These are phyloP conservation scores for Encarsia formosa DNA, from an alignment of 2,888 invertebrate genomes.

Conservation along the genomic window DNA sequence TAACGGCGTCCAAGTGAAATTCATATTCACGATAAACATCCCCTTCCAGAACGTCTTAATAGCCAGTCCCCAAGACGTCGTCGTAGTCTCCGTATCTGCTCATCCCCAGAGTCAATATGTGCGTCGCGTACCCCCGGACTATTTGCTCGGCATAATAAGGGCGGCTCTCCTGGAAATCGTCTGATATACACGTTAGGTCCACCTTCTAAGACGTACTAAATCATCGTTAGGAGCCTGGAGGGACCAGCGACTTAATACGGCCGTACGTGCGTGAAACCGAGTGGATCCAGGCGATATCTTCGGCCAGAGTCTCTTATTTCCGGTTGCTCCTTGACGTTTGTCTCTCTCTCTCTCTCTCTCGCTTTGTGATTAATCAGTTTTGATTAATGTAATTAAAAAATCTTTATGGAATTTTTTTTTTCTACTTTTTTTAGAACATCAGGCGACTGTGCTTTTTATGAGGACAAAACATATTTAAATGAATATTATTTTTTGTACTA, in stretches of 20 bases:
- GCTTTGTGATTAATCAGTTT: too few species aligned
- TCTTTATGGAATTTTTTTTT: neutral
- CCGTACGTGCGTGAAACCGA: conserved; percentile 50
- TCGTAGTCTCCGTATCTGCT: too few species aligned
- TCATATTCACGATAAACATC: too few species aligned
- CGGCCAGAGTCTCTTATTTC: too few species aligned
- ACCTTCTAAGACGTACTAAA: conserved; percentile 45
- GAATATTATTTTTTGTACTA: too few species aligned
- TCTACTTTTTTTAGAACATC: too few species aligned
- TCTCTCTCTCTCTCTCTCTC: too few species aligned
- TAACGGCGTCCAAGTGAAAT: too few species aligned
- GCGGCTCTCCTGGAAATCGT: conserved; percentile 17
- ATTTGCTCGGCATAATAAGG: conserved; percentile 24
- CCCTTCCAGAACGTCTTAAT: too few species aligned
- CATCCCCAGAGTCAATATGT: conserved; percentile 22
- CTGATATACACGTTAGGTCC: conserved; percentile 23
- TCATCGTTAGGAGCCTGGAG: conserved; percentile 45
- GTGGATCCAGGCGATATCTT: conserved; percentile 16
- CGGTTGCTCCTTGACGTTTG: conserved; percentile 12
- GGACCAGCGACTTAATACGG: conserved; percentile 23
- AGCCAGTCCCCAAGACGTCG: too few species aligned
- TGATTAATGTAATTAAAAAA: neutral
- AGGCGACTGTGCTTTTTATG: too few species aligned
- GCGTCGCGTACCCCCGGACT: conserved; percentile 8
- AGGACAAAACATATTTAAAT: too few species aligned